phyloP scores from a whole-genome alignment of 2,888 invertebrate genomes.

The Flexamia atlantica region DNA sequence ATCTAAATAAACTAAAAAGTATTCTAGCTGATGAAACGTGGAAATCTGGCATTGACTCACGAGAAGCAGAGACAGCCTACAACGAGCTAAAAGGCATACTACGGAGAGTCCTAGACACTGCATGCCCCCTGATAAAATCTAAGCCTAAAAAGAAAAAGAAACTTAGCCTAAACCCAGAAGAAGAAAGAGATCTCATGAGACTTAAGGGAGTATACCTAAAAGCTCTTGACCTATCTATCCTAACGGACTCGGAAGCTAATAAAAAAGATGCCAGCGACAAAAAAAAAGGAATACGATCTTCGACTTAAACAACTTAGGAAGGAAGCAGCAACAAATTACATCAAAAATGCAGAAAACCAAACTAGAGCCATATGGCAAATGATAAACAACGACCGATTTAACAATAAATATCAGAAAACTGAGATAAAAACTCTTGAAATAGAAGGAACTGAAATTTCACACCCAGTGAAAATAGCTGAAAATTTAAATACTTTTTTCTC shows the following conservation, averaged over 20 bases:
- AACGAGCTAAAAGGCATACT: background rate
- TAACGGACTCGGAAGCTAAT: background rate
- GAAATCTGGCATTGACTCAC: background rate
- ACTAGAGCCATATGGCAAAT: constrained; percentile 16
- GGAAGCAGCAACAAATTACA: background rate
- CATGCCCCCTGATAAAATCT: constrained; percentile 6
- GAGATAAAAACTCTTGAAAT: background rate
- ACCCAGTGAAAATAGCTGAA: constrained; percentile 28
- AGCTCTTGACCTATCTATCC: background rate
- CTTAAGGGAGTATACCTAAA: background rate
- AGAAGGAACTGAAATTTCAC: background rate
- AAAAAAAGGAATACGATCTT: constrained; percentile 33
- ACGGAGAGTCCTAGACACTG: background rate
- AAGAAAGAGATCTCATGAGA: background rate
- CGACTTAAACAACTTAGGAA: background rate
- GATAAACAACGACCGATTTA: background rate
- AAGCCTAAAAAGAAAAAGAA: constrained; percentile 18
- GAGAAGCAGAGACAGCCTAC: constrained; percentile 17
- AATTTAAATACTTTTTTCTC: background rate
- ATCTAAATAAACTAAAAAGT: background rate
- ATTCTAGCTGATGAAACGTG: constrained; percentile 3
- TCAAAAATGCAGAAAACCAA: constrained; percentile 4
- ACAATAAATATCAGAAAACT: background rate
- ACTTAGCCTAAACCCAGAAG: background rate
- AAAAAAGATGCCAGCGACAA: background rate